Evolutionary conservation across 2,113 vertebrate genomes (phyloP).

Genomic region (Centrocercus urophasianus): DNA sequence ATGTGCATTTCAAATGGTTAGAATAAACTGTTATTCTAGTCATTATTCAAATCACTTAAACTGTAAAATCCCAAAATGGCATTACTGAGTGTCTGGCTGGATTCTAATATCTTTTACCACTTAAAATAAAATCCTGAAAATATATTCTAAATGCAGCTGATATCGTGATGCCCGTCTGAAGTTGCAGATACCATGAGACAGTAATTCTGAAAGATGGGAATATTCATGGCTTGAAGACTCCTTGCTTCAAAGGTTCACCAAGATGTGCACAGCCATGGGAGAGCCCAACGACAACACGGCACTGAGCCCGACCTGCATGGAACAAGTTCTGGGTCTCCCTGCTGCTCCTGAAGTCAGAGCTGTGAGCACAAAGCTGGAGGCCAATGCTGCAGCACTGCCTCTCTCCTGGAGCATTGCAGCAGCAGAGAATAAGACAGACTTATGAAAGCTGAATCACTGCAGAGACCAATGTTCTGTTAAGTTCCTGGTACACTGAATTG

Average conservation of each 20-base stretch:
- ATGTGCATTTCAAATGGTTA: slow-evolving; percentile 57
- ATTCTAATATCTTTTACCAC: neutral
- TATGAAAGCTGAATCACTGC: neutral
- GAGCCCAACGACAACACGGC: neutral
- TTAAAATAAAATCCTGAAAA: neutral
- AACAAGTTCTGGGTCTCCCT: neutral
- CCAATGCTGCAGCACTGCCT: neutral
- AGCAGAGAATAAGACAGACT: neutral
- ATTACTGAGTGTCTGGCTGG: slow-evolving; percentile 15
- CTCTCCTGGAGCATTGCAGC: neutral
- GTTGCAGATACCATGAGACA: neutral
- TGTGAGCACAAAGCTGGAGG: neutral
- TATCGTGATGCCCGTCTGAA: neutral
- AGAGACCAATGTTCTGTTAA: neutral
- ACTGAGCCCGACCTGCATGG: neutral
- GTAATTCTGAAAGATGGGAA: neutral
- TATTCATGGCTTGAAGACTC: neutral
- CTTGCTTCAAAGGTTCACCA: neutral
- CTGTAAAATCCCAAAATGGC: slow-evolving; percentile 19
- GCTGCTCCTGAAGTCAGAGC: neutral
- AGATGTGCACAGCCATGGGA: neutral
- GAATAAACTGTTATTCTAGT: slow-evolving; percentile 47
- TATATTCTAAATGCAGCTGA: neutral
- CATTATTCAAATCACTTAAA: slow-evolving; percentile 54
- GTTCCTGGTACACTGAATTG: neutral